A percentile compares a stretch with the other conserved stretches of the same genome.
phyloP scores from a whole-genome alignment of 2,888 invertebrate species.

The Orthosia cruda region DNA sequence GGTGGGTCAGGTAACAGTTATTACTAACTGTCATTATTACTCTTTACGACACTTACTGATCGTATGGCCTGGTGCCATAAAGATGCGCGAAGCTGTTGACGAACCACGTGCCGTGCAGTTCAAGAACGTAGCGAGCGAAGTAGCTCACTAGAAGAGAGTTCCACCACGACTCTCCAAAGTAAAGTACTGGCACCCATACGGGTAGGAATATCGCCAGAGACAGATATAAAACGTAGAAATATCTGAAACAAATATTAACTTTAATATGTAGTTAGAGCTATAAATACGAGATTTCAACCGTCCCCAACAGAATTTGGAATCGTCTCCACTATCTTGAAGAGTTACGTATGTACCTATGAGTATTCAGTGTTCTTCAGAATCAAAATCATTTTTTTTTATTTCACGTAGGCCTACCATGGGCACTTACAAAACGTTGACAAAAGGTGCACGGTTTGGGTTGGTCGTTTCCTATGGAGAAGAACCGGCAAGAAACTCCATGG shows the following conservation, averaged over 20 bases:
- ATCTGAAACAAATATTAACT: conserved; percentile 65
- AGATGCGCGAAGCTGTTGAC: conserved; percentile 96
- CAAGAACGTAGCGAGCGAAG: conserved; percentile 92
- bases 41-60: conserved; percentile 89
- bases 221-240: conserved; percentile 92
- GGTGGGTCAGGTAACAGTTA: too few relatives aligned
- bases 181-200: conserved; percentile 92
- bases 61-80: conserved; percentile 95
- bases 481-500: too few relatives aligned
- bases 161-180: conserved; percentile 93
- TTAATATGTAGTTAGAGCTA: background rate
- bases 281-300: background rate
- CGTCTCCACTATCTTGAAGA: background rate
- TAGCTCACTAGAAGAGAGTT: conserved; percentile 93
- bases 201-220: conserved; percentile 93
- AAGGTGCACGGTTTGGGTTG: too few relatives aligned
- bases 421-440: too few relatives aligned
- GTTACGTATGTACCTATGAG: background rate
- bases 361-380: background rate
- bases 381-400: too few relatives aligned
- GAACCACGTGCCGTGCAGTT: conserved; percentile 95
- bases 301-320: background rate
- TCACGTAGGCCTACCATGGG: too few relatives aligned
- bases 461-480: too few relatives aligned
- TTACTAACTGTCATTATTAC: too few relatives aligned